A percentile compares a stretch with the other conserved stretches of the same genome.
Evolutionary conservation across 2,113 vertebrate genomes (phyloP).

Genomic region (Atherinomorus stipes): DNA sequence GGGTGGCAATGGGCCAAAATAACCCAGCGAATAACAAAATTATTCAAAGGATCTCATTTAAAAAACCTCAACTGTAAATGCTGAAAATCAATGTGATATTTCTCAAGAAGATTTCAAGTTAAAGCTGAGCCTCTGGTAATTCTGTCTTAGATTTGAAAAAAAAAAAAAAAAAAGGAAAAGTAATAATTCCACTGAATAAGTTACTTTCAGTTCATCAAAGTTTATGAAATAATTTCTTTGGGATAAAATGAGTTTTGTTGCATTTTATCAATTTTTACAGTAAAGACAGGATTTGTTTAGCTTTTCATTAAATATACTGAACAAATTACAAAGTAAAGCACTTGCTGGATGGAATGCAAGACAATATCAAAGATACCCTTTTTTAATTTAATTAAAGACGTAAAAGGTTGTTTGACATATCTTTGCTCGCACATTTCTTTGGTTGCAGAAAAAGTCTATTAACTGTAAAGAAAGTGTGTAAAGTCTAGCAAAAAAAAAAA

Average conservation of each 20-base stretch:
- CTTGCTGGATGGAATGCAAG: not conserved
- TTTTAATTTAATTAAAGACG: too few relatives aligned
- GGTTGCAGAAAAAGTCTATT: not conserved
- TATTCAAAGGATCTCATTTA: slow-evolving; percentile 45
- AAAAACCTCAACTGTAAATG: slow-evolving; percentile 35
- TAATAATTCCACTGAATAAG: not conserved
- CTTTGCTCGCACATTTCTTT: not conserved
- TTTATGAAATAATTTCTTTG: too few relatives aligned
- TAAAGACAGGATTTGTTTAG: too few relatives aligned
- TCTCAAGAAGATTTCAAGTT: slow-evolving; percentile 7
- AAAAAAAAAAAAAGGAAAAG: not conserved
- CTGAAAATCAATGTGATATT: slow-evolving; percentile 5
- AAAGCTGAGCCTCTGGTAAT: not conserved
- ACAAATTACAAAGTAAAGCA: slow-evolving; percentile 11
- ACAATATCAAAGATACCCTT: not conserved
- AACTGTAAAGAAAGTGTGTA: not conserved
- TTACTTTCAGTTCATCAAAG: too few relatives aligned
- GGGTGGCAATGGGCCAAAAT: slow-evolving; percentile 64
- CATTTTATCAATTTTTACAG: too few relatives aligned
- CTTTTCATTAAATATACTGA: slow-evolving; percentile 11
- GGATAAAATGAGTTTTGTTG: too few relatives aligned
- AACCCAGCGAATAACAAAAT: slow-evolving; percentile 57
- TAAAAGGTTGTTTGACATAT: not conserved
- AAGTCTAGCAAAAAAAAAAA: not conserved
- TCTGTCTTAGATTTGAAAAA: not conserved